phyloP scores from a whole-genome alignment of 1,140 invertebrate species.

The Ruditapes philippinarum region DNA sequence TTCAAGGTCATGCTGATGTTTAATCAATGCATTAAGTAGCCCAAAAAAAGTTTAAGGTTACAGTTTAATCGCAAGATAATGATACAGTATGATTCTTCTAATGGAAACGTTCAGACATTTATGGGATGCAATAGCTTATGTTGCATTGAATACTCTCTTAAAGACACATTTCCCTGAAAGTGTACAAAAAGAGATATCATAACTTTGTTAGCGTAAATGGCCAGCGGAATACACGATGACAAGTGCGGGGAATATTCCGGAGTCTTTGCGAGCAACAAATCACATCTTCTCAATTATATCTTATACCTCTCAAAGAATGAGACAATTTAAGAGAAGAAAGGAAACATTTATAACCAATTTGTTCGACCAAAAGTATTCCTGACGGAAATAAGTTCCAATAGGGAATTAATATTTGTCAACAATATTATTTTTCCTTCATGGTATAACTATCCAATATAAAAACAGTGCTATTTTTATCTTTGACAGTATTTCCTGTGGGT shows the following conservation, averaged over 20 bases:
- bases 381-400: background rate
- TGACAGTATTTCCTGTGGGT: background rate
- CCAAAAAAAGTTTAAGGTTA: background rate
- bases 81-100: no score
- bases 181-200: background rate
- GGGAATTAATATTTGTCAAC: background rate
- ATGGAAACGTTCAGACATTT: no score
- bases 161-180: background rate
- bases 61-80: background rate
- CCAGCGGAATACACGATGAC: slow-evolving; percentile 32
- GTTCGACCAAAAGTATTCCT: background rate
- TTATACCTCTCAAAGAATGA: background rate
- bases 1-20: no score
- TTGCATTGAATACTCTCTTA: no score
- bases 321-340: slow-evolving; percentile 3
- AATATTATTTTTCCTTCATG: background rate
- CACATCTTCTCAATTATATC: slow-evolving; percentile 15
- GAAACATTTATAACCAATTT: slow-evolving; percentile 32
- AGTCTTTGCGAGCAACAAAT: background rate
- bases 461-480: background rate
- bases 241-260: background rate
- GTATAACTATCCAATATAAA: background rate
- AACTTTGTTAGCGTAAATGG: slow-evolving; percentile 15
- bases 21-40: no score
- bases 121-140: no score